Base-by-base conservation (phyloP, 2,888 invertebrate species). In the Beris chalybata region DNA sequence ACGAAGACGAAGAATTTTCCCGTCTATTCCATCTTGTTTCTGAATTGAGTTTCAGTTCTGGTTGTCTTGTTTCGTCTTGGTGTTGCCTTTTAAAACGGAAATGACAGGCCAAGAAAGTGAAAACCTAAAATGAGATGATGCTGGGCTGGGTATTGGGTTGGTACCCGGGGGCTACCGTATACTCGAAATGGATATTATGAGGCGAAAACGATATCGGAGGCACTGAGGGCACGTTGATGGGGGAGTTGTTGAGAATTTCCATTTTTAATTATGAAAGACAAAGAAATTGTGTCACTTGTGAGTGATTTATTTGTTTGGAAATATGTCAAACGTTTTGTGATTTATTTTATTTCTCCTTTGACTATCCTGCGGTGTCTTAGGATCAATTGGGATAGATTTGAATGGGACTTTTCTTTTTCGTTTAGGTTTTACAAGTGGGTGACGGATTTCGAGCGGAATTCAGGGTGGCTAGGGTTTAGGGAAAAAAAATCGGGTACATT, bases 291-390 rank as follows among this genome's bases (percentile, higher is more conserved):
- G 78, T 77, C 76, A 76, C 74, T 73, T 77, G 74, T 76, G 78
- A 78, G 76, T 79, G 78, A 79, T 79, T 79, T 78, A 79, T 79
- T 73, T 76, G 71, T 74, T 76, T 78, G 77, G 76, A 78, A 78
- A 78, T 79, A 78, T 79, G 79, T 78, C 78, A 79, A 78, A 76
- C 75, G 72, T 65, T 73, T 48, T 69, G 73, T 71, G 72, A 73
- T 73, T 73, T 72, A 73, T 73, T 71, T n/a, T 68, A 48, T 65
- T 50, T 43, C 38, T 54, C 9, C 38, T 38, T 38, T 38, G 38
- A 38, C 38, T 38, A 38, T 38, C 38, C 38, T 38, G 38, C 38
- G 38, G 38, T 38, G 38, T 38, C 38, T 38, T 38, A 38, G 38
- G 38, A 38, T 38, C 38, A 38, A 38, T 38, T 38, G 38, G 38